These are phyloP conservation scores for Leptinotarsa juncta DNA, from an alignment of 2,888 invertebrate species.

Conservation along the genomic window DNA sequence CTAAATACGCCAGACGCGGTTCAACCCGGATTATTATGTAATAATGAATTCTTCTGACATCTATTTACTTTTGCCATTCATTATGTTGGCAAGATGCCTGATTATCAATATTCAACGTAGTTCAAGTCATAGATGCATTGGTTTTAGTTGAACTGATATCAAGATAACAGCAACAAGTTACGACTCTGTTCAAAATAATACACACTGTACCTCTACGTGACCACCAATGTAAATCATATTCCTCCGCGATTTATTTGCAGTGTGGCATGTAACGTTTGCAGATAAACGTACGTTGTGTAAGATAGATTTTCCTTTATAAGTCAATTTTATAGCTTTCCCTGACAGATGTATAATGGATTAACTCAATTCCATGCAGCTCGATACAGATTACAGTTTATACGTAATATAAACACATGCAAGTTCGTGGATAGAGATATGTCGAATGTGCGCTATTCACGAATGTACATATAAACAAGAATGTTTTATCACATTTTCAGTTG, in stretches of 20 bases:
- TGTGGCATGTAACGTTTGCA: neutral
- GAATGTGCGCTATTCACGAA: no score
- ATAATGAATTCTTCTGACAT: no score
- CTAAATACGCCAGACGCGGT: no score
- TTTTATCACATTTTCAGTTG: no score
- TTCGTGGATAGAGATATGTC: neutral
- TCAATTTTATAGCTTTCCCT: constrained; percentile 10
- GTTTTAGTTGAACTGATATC: no score
- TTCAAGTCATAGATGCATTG: no score
- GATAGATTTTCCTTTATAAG: neutral
- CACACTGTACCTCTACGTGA: neutral
- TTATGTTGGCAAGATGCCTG: no score
- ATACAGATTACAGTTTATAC: neutral
- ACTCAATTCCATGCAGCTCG: neutral
- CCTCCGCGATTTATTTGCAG: neutral
- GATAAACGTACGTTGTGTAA: constrained; percentile 1
- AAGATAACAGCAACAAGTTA: no score
- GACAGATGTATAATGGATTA: constrained; percentile 13
- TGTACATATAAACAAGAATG: no score
- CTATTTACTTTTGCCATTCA: no score
- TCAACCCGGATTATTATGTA: no score
- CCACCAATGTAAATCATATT: neutral
- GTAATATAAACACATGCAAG: neutral
- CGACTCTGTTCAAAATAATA: neutral
- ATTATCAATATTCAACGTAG: no score